These are phyloP conservation scores for Acromyrmex heyeri DNA, from an alignment of 1,140 invertebrate species.

Conservation along the genomic window DNA sequence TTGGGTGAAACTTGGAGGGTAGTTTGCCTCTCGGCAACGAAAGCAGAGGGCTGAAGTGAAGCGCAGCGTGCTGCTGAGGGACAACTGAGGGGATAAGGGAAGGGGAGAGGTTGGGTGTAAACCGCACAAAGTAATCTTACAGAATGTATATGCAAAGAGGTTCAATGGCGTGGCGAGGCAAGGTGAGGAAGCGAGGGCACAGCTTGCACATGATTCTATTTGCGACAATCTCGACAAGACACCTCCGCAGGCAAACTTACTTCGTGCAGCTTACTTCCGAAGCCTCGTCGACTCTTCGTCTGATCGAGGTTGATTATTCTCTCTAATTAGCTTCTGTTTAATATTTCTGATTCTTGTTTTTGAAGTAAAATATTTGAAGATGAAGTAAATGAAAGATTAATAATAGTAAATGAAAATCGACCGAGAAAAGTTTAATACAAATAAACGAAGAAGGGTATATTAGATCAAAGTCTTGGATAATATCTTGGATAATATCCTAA, in stretches of 20 bases:
- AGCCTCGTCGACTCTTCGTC: conserved; percentile 65
- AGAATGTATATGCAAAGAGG: conserved; percentile 88
- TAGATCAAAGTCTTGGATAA: too few species aligned
- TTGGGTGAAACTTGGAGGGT: conserved; percentile 80
- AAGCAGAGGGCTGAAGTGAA: conserved; percentile 66
- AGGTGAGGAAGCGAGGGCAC: conserved; percentile 77
- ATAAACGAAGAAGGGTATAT: too few species aligned
- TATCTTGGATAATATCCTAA: too few species aligned
- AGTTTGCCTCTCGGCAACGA: conserved; percentile 82
- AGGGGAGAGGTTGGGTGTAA: conserved; percentile 82
- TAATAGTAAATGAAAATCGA: too few species aligned
- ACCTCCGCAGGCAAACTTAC: conserved; percentile 79
- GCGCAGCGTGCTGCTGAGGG: conserved; percentile 70
- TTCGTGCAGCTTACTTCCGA: conserved; percentile 69
- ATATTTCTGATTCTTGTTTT: conserved; percentile 21
- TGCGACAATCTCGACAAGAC: conserved; percentile 84
- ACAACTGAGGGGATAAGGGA: conserved; percentile 56
- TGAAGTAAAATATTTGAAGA: neutral
- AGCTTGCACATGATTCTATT: conserved; percentile 84
- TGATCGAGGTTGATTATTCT: conserved; percentile 41
- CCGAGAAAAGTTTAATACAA: too few species aligned
- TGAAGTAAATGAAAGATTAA: neutral
- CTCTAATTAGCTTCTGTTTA: conserved; percentile 24
- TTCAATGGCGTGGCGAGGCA: conserved; percentile 74
- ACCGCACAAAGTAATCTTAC: conserved; percentile 87